Conservation (phyloP, 2,888 invertebrate species). For the Rhyacophila evoluta region DNA sequence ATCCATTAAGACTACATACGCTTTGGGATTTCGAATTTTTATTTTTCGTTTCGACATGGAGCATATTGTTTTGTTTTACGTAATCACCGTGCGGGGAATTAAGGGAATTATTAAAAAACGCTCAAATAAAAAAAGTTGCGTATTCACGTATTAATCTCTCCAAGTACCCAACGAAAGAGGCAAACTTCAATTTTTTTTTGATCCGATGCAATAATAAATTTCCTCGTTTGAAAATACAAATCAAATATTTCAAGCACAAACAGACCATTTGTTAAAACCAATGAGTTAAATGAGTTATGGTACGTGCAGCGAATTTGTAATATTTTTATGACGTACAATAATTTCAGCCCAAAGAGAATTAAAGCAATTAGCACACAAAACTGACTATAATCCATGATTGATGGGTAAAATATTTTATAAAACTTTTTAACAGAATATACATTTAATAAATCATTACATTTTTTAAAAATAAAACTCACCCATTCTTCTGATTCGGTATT, state of each 20-base stretch:
- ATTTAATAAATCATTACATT: no score
- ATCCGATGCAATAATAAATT: background rate
- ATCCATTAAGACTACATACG: constrained; percentile 16
- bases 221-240: background rate
- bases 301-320: background rate
- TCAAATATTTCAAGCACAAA: constrained; percentile 16
- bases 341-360: background rate
- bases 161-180: background rate
- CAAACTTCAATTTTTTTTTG: background rate
- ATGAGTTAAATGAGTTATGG: constrained; percentile 18
- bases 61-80: constrained; percentile 27
- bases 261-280: constrained; percentile 12
- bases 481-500: no score
- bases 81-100: constrained; percentile 20
- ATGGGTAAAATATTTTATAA: background rate
- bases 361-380: background rate
- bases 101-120: background rate
- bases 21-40: background rate
- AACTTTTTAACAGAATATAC: no score
- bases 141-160: background rate
- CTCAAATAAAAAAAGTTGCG: background rate
- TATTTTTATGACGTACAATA: background rate
- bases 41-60: constrained; percentile 3
- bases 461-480: no score
- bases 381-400: background rate